Evolutionary conservation across 92 coral and sea anemone genomes (phyloP).

Genomic region (Phenganax stokvisi): DNA sequence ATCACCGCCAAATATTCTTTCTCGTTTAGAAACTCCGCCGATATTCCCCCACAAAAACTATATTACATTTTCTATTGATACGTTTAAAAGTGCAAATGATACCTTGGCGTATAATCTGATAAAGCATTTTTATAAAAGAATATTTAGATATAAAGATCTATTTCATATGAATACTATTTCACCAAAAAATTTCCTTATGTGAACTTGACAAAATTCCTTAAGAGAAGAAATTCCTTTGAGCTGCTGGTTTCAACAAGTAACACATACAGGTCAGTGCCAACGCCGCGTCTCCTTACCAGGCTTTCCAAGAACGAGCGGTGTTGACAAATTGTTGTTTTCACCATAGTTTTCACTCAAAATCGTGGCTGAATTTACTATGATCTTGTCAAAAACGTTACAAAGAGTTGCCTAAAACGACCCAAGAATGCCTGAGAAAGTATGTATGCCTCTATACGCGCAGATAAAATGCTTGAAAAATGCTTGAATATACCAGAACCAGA

Average conservation of each 20-base stretch:
- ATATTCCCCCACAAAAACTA: background rate
- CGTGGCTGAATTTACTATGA: background rate
- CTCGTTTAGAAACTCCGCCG: background rate
- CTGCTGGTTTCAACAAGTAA: background rate
- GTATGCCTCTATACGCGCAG: constrained; percentile 2
- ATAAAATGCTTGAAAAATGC: background rate
- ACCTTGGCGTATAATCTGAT: too few species aligned
- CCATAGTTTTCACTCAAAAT: background rate
- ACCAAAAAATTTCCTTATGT: background rate
- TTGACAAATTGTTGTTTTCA: background rate
- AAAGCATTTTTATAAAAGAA: too few species aligned
- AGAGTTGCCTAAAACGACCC: background rate
- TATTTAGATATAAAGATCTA: too few species aligned
- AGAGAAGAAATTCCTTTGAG: background rate
- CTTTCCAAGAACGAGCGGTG: constrained; percentile 56
- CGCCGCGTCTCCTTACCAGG: constrained; percentile 68
- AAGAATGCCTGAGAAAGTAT: constrained; percentile 41
- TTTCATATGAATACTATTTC: too few species aligned
- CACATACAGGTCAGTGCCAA: background rate
- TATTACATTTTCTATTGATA: background rate
- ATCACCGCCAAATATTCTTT: background rate
- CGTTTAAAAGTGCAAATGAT: background rate
- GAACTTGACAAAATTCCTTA: background rate
- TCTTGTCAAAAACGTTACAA: constrained; percentile 3
- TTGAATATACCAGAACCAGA: background rate